phyloP scores from a whole-genome alignment of 1,140 invertebrate genomes.

The Octopus sinensis region DNA sequence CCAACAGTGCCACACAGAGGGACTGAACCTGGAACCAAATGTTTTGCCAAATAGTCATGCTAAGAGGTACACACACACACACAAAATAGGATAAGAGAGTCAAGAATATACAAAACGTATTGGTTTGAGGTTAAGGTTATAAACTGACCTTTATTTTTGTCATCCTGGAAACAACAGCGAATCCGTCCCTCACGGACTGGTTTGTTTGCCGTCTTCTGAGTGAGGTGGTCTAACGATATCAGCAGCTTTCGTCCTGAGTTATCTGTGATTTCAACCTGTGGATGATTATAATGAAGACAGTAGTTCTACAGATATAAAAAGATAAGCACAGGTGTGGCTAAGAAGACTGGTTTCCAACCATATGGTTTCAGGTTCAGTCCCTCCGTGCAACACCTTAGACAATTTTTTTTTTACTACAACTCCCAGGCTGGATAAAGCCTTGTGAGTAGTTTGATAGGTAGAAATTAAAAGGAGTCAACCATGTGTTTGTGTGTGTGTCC shows the following conservation, averaged over 20 bases:
- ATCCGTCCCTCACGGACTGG: background rate
- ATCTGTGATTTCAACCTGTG: background rate
- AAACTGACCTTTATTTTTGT: background rate
- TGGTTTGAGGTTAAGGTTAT: background rate
- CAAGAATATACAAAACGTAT: background rate
- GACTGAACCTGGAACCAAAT: background rate
- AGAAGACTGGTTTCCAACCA: no score
- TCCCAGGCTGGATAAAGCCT: no score
- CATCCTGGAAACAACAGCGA: background rate
- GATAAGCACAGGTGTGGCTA: no score
- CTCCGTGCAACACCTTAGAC: no score
- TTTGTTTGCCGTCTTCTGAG: background rate
- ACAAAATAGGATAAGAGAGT: background rate
- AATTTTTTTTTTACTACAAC: no score
- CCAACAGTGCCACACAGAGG: background rate
- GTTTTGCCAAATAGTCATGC: background rate
- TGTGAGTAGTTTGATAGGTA: no score
- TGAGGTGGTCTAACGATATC: background rate
- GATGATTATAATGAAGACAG: no score
- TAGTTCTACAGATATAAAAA: no score
- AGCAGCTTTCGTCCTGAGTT: background rate
- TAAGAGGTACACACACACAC: background rate
- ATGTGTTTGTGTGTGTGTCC: no score
- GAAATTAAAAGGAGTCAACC: no score
- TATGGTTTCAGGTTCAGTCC: no score